Percentiles rank a stretch among this genome's conserved stretches.
These are phyloP conservation scores for Globodera rostochiensis DNA, from an alignment of 1,140 invertebrate genomes.

Conservation along the genomic window DNA sequence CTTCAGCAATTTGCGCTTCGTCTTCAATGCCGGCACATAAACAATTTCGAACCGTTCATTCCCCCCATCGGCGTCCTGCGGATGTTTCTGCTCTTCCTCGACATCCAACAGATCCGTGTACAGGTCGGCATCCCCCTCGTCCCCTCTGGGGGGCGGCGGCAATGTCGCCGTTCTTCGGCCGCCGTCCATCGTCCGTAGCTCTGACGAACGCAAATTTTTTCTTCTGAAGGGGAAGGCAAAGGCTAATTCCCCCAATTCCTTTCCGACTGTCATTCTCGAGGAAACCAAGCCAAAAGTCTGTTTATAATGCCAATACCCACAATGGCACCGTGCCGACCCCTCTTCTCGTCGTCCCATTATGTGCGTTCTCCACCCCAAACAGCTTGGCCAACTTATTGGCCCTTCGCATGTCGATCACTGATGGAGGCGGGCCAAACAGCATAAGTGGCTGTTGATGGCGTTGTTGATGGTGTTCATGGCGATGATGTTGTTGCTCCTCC, in stretches of 20 bases:
- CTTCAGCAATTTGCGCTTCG: slow-evolving; percentile 1
- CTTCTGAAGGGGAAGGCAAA: not conserved
- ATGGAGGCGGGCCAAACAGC: not conserved
- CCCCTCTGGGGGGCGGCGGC: not conserved
- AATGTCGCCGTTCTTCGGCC: not conserved
- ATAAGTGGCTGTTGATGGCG: not conserved
- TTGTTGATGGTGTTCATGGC: not conserved
- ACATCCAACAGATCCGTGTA: not conserved
- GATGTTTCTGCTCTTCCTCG: not conserved
- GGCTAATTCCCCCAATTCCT: not conserved
- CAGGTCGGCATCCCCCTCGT: not conserved
- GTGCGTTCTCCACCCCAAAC: slow-evolving; percentile 1
- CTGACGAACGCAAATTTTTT: not conserved
- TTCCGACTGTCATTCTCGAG: not conserved
- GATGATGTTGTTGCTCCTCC: not conserved
- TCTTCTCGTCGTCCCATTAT: not conserved
- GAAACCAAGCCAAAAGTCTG: too few relatives aligned
- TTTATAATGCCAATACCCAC: not conserved
- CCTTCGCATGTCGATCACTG: not conserved
- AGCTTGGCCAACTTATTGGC: not conserved
- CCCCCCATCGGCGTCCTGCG: too few relatives aligned
- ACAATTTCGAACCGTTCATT: slow-evolving; percentile 1
- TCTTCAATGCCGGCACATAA: slow-evolving; percentile 9
- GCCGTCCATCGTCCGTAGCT: not conserved
- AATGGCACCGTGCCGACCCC: not conserved